Percentiles rank a stretch among this genome's conserved stretches.
These are phyloP conservation scores for Falco naumanni DNA, from an alignment of 2,797 vertebrate genomes.

Conservation along the genomic window DNA sequence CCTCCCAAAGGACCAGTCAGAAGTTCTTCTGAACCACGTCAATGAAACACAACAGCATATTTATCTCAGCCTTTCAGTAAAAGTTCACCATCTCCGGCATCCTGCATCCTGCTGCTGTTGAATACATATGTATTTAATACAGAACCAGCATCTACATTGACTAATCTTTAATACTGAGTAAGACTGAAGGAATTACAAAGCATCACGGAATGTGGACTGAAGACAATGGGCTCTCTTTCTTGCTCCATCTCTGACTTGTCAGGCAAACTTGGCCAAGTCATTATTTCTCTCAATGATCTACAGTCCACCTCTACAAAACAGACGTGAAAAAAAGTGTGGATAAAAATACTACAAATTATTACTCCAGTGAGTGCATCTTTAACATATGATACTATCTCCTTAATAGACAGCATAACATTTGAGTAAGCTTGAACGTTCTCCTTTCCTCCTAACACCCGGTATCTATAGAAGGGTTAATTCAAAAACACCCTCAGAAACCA, in stretches of 20 bases:
- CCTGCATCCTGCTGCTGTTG: not conserved
- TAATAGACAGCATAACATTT: not conserved
- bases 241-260: not conserved
- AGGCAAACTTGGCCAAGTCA: not conserved
- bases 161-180: not conserved
- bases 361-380: not conserved
- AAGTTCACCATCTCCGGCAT: not conserved
- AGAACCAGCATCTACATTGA: not conserved
- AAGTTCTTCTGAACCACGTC: not conserved
- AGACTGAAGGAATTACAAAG: not conserved
- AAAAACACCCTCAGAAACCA: conserved; percentile 46
- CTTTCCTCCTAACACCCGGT: not conserved
- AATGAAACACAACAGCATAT: not conserved
- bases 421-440: not conserved
- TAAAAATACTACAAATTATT: not conserved
- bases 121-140: not conserved
- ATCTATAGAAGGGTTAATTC: conserved; percentile 67
- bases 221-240: not conserved
- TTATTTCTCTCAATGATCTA: not conserved
- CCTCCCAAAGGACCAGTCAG: not conserved
- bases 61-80: not conserved
- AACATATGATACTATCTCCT: not conserved
- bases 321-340: not conserved
- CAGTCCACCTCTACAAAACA: not conserved
- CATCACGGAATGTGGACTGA: not conserved